Conservation (phyloP, 2,113 vertebrate genomes). For the Ptilonorhynchus violaceus region DNA sequence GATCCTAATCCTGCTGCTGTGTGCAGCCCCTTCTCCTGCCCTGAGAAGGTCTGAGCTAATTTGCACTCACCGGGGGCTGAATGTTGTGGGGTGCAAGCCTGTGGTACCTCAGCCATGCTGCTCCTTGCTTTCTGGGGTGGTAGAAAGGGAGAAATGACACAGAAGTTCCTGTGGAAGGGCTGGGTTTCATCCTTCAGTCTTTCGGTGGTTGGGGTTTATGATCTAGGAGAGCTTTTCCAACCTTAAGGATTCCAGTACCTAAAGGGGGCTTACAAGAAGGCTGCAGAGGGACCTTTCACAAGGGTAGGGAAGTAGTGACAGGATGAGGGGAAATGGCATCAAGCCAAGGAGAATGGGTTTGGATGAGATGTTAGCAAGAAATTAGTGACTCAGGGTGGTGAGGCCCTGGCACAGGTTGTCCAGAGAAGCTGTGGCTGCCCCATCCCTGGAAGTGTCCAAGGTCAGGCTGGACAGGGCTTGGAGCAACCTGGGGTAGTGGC, state of each 20-base stretch:
- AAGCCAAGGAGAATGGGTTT: not conserved
- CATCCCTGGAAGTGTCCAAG: not conserved
- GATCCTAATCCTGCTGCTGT: not conserved
- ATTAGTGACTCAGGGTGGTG: not conserved
- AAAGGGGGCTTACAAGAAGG: not conserved
- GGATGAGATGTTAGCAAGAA: not conserved
- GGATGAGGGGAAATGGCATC: not conserved
- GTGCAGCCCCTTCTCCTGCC: not conserved
- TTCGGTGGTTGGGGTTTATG: not conserved
- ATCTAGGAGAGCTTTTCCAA: not conserved
- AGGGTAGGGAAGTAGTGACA: not conserved
- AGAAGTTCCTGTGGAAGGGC: not conserved
- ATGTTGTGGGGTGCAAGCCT: not conserved
- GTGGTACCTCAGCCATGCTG: rapidly evolving
- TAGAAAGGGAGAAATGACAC: not conserved
- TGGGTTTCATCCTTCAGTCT: not conserved
- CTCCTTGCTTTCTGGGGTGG: not conserved
- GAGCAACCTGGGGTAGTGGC: not conserved
- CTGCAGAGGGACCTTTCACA: not conserved
- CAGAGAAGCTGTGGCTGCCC: not conserved
- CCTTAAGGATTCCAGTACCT: not conserved
- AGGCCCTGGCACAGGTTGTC: not conserved
- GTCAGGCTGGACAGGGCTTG: not conserved
- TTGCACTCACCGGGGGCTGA: not conserved
- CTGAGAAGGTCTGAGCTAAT: not conserved